Conservation (phyloP, 2,888 invertebrate genomes). For the Aleiodes testaceus region DNA sequence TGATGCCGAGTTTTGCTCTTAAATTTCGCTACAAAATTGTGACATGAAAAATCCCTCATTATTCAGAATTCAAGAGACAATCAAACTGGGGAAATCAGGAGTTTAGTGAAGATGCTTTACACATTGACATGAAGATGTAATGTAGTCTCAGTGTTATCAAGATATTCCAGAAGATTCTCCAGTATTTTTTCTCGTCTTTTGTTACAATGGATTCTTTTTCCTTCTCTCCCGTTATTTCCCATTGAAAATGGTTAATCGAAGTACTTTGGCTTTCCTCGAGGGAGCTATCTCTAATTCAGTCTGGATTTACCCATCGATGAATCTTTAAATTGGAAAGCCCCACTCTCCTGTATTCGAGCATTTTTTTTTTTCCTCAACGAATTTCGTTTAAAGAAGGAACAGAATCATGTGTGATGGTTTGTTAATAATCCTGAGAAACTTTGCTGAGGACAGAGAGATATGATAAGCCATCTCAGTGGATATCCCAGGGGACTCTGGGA, state of each 20-base stretch:
- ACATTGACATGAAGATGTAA: no score
- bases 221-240: constrained; percentile 46
- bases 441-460: constrained; percentile 49
- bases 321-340: constrained; percentile 76
- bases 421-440: constrained; percentile 43
- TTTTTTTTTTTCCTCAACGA: constrained; percentile 36
- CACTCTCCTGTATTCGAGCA: constrained; percentile 43
- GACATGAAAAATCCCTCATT: background rate
- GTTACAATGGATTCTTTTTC: constrained; percentile 36
- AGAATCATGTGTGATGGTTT: constrained; percentile 36
- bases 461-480: constrained; percentile 53
- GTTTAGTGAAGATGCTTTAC: no score
- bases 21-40: background rate
- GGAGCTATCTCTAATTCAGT: constrained; percentile 77
- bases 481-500: constrained; percentile 56
- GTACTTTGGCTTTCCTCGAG: constrained; percentile 67
- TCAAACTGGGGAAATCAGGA: no score
- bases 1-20: constrained; percentile 37
- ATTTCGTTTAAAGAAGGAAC: background rate
- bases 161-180: constrained; percentile 21
- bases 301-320: constrained; percentile 76
- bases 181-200: constrained; percentile 58
- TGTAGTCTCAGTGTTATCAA: background rate
- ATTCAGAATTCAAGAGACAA: no score
- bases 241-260: constrained; percentile 54